Evolutionary conservation across 2,797 vertebrate genomes (phyloP), one percentile per base, ranked within the genome.

Genomic region (Crypturellus tataupa): DNA sequence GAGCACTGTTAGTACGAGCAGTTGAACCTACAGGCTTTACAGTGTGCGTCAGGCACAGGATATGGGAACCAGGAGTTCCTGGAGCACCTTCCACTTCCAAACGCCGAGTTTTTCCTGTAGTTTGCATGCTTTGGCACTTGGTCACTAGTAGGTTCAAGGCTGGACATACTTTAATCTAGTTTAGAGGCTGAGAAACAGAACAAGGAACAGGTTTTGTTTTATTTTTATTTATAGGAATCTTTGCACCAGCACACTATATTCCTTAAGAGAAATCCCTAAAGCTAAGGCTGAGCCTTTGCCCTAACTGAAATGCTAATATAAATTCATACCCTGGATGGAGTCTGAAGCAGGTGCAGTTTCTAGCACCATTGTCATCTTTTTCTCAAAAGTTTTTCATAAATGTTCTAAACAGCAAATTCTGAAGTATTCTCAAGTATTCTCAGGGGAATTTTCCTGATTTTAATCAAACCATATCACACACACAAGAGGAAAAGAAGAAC

Each of bases 21-120:
- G 69, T 11, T 37, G 59, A 62, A 19, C 1, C 23, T 21, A 14
- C 0, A 0, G 49, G 72, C 44, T 23, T 24, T 5, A 53, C 11
- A 21, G 39, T 1, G 12, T 1, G 0, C 49, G 42, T 15, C 40
- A 58, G 25, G 44, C 15, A 35, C 46, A 6, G 4, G 42, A 17
- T n/a, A 64, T 1, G 1, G 39, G 47, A 24, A 40, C n/a, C 37
- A 46, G 0, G 0, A 37, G 46, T 9, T 76, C n/a, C 53, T 40
- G 53, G 14, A 24, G 35, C 40, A 49, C 25, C 47, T 44, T 33
- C 40, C 23, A 1, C 62, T 37, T 49, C 12, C 44, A 47, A 31
- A 10, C 14, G 20, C 59, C 13, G 18, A 1, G 4, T 29, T 9
- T n/a, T 23, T 24, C 53, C 78, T 16, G 24, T 33, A 13, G 18